Percentiles rank a stretch among this genome's conserved stretches.
phyloP scores from a whole-genome alignment of 2,888 invertebrate species.

The Drosophila maculinotata region DNA sequence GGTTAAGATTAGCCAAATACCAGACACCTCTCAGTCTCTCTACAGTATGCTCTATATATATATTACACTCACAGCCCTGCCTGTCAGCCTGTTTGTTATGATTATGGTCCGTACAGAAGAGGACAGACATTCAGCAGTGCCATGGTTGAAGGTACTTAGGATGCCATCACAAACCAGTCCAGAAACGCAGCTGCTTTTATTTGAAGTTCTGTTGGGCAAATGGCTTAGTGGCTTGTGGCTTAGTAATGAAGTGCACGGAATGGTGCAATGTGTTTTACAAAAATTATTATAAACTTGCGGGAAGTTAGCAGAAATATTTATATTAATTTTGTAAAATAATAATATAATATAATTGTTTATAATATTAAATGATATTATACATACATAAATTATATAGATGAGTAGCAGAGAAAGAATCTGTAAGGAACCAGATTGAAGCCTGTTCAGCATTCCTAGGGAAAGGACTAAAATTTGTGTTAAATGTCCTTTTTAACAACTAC shows the following conservation, averaged over 20 bases:
- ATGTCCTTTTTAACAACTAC: too few species aligned
- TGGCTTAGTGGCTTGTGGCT: slow-evolving; percentile 18
- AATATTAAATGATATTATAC: too few species aligned
- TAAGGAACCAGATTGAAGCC: too few species aligned
- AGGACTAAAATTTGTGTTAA: too few species aligned
- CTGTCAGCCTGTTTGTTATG: slow-evolving; percentile 44
- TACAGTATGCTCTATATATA: slow-evolving; percentile 18
- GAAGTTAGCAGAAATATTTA: not conserved
- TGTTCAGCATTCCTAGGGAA: too few species aligned
- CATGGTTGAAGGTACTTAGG: slow-evolving; percentile 14
- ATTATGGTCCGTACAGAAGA: slow-evolving; percentile 27
- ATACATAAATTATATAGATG: too few species aligned
- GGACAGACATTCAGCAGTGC: slow-evolving; percentile 16
- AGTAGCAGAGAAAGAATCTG: too few species aligned
- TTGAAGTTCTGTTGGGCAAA: slow-evolving; percentile 18
- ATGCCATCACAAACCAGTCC: not conserved
- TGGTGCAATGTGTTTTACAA: slow-evolving; percentile 9
- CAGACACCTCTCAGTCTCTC: slow-evolving; percentile 59
- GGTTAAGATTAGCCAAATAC: slow-evolving; percentile 64
- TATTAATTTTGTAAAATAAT: too few species aligned
- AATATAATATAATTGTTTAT: too few species aligned
- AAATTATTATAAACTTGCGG: slow-evolving; percentile 1
- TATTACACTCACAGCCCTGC: not conserved
- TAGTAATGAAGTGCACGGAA: slow-evolving; percentile 30
- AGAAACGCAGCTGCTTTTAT: slow-evolving; percentile 41